Percentiles rank a stretch among this genome's conserved stretches.
phyloP scores from a whole-genome alignment of 2,113 vertebrate genomes.

The Penelope pileata region DNA sequence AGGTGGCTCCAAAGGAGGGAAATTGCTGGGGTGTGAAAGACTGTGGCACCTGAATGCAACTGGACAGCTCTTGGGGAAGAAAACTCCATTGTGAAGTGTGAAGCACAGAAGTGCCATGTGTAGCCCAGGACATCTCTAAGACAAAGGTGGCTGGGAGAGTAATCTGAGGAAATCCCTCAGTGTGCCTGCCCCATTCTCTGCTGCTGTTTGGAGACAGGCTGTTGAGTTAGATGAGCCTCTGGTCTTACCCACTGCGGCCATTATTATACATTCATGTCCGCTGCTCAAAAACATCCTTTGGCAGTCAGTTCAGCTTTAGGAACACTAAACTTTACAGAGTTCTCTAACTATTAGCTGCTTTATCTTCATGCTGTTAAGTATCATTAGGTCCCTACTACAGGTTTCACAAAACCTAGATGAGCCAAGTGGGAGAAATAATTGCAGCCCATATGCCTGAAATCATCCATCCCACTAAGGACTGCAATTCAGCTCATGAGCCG shows the following conservation, averaged over 20 bases:
- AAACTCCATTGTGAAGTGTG: background rate
- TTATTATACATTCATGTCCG: background rate
- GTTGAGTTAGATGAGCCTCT: background rate
- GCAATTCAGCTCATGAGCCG: conserved; percentile 34
- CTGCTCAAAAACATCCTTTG: background rate
- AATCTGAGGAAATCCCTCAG: background rate
- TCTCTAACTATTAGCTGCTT: background rate
- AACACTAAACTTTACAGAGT: conserved; percentile 7
- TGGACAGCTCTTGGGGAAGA: background rate
- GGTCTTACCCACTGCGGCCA: background rate
- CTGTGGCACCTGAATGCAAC: background rate
- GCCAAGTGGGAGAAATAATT: conserved; percentile 58
- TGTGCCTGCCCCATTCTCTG: background rate
- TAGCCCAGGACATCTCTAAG: background rate
- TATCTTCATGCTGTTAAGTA: conserved; percentile 39
- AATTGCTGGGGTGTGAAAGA: background rate
- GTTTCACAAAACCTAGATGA: conserved; percentile 34
- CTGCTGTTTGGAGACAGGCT: background rate
- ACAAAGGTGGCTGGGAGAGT: background rate
- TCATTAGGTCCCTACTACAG: conserved; percentile 34
- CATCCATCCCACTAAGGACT: conserved; percentile 55
- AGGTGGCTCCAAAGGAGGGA: rapidly evolving
- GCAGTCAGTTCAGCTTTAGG: background rate
- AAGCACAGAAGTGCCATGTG: background rate
- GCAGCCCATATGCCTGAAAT: conserved; percentile 44